A percentile compares a stretch with the other conserved stretches of the same genome.
These are phyloP conservation scores for Macquaria ambigua DNA, from an alignment of 2,113 vertebrate species.

Conservation along the genomic window DNA sequence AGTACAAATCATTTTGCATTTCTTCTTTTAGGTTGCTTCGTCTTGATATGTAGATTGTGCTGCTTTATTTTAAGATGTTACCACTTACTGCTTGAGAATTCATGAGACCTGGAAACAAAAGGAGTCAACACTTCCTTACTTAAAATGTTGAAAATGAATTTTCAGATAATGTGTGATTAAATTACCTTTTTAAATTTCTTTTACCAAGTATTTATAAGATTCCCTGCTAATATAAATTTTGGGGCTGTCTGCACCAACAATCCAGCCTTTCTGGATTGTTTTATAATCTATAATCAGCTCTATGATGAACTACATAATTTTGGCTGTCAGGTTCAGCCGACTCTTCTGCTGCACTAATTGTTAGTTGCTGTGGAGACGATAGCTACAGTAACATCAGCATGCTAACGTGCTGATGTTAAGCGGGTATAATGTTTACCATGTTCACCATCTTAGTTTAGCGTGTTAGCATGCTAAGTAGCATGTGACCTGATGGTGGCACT, in stretches of 20 bases:
- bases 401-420: neutral
- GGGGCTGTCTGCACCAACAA: too few relatives aligned
- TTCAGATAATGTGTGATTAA: neutral
- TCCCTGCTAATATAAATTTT: neutral
- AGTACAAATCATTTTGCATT: slow-evolving; percentile 2
- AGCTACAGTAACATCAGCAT: neutral
- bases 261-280: too few relatives aligned
- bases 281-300: neutral
- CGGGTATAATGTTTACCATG: neutral
- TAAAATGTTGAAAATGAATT: neutral
- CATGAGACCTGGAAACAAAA: neutral
- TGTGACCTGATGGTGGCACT: neutral
- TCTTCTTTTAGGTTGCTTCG: slow-evolving; percentile 1
- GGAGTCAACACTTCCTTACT: neutral
- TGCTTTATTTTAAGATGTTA: slow-evolving; percentile 7
- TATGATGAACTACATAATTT: too few relatives aligned
- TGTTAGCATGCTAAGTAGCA: neutral
- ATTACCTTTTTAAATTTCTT: neutral
- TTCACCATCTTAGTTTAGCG: neutral
- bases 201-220: neutral
- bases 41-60: slow-evolving; percentile 6
- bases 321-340: neutral
- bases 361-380: neutral
- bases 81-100: neutral
- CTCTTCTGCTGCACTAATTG: neutral